These are phyloP conservation scores for Caenorhabditis imperialis DNA, from an alignment of 2,888 invertebrate species.

Conservation along the genomic window DNA sequence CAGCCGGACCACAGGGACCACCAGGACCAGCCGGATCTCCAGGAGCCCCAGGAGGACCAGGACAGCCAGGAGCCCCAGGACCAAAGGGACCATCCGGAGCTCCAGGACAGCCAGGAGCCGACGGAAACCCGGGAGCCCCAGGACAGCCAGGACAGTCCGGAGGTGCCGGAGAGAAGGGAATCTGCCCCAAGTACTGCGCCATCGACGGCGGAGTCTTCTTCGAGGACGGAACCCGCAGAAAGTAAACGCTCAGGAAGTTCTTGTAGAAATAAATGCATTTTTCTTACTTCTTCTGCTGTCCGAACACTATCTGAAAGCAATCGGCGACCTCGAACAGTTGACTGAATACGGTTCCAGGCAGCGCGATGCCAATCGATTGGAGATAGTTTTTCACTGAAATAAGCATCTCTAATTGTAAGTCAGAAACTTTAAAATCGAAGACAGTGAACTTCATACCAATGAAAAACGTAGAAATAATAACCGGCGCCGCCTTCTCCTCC, in stretches of 20 bases:
- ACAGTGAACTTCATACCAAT: constrained; percentile 6
- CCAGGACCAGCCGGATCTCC: constrained; percentile 60
- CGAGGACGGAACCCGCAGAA: constrained; percentile 64
- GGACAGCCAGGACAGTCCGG: constrained; percentile 60
- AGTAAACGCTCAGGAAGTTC: constrained; percentile 46
- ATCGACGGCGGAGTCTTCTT: constrained; percentile 67
- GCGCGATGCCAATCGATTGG: constrained; percentile 17
- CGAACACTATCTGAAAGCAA: constrained; percentile 44
- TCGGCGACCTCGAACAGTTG: constrained; percentile 52
- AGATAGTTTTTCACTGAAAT: constrained; percentile 38
- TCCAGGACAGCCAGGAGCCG: constrained; percentile 60
- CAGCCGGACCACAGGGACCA: constrained; percentile 59
- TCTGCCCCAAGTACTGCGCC: constrained; percentile 65
- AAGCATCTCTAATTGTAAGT: not conserved
- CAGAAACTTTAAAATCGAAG: not conserved
- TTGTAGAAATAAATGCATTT: constrained; percentile 23
- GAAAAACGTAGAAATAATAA: constrained; percentile 40
- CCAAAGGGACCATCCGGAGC: constrained; percentile 58
- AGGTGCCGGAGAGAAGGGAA: constrained; percentile 60
- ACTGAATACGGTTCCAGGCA: constrained; percentile 36
- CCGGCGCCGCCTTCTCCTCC: constrained; percentile 26
- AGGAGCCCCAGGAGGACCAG: constrained; percentile 62
- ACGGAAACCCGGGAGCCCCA: constrained; percentile 65
- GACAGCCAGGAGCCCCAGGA: constrained; percentile 57
- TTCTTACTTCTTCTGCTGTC: constrained; percentile 44